Base-by-base conservation (phyloP, 2,888 invertebrate genomes). In the Paralinhomoeus sp. region DNA sequence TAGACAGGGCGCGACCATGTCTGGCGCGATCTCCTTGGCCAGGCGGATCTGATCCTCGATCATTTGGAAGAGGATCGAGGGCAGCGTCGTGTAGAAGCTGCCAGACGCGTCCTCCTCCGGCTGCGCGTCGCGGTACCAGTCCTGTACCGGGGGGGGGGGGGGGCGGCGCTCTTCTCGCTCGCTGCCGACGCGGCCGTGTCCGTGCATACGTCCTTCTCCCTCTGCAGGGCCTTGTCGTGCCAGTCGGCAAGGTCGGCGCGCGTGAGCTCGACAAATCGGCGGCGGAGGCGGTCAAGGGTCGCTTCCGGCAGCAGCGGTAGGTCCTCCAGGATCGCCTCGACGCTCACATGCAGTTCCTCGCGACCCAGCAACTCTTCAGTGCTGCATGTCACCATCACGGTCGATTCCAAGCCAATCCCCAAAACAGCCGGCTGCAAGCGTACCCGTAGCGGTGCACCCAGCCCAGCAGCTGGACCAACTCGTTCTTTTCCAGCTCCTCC, bases 31-130 rank as follows among this genome's bases (percentile, higher is more conserved):
- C 17, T n/a, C 18, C 17, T 17, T 35, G 35, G 35, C 35, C 3
- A 35, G 17, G 40, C 64, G 53, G 51, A 93, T 71, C 71, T 89
- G 85, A 68, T 93, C 91, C 66, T 89, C 84, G 49, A 93, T 81
- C 91, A 97, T 93, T 66, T 91, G 83, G 67, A 89, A 91, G 50
- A 93, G 80, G 47, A 91, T 85, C 49, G 89, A 80, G 3, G 93
- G 91, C 35, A 89, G 79, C 43, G 82, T 79, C 2, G 91, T 89
- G 62, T 84, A 80, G 66, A 76, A 84, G 59, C 78, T 83, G 41
- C 75, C 75, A 48, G 78, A 74, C 53, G 73, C 74, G 51, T 77
- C 75, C 56, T 79, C 76, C 51, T 77, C 77, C 48, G 85, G 83
- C 12, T 55, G 53, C 50, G 76, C 72, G 50, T 75, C 72, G 20